Conservation (phyloP, 2,888 invertebrate genomes). For the Flexamia atlantica region DNA sequence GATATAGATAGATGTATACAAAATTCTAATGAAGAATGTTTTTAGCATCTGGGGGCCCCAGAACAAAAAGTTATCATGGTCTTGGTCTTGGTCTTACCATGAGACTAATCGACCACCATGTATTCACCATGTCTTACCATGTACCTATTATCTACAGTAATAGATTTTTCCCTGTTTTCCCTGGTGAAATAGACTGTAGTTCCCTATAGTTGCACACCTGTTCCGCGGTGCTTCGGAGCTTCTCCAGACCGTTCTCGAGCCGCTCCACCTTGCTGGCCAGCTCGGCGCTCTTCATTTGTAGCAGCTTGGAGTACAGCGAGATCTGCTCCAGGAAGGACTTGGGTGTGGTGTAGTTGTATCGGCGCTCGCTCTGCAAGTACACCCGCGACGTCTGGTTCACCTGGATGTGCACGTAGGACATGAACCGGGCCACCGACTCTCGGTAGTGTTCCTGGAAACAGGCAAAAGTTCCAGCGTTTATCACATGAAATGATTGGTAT, state of each 20-base stretch:
- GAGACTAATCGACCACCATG: too few relatives aligned
- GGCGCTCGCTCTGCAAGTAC: slow-evolving; percentile 92
- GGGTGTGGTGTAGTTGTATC: slow-evolving; percentile 98
- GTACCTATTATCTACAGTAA: too few relatives aligned
- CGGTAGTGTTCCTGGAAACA: slow-evolving; percentile 82
- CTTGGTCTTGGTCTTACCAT: too few relatives aligned
- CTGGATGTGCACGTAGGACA: slow-evolving; percentile 96
- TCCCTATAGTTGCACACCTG: slow-evolving; percentile 79
- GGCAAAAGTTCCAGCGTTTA: too few relatives aligned
- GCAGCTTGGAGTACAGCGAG: slow-evolving; percentile 91
- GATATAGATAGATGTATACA: too few relatives aligned
- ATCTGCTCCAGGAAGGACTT: slow-evolving; percentile 98
- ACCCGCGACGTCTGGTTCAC: slow-evolving; percentile 93
- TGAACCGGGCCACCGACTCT: slow-evolving; percentile 93
- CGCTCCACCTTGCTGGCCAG: slow-evolving; percentile 90
- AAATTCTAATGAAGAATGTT: too few relatives aligned
- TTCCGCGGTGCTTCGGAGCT: slow-evolving; percentile 90
- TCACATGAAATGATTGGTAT: too few relatives aligned
- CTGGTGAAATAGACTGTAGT: too few relatives aligned
- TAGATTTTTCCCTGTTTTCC: too few relatives aligned
- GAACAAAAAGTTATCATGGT: too few relatives aligned
- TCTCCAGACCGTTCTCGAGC: slow-evolving; percentile 95
- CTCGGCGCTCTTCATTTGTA: slow-evolving; percentile 90
- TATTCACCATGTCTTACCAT: too few relatives aligned
- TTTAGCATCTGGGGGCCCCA: too few relatives aligned